Evolutionary conservation across 2,888 invertebrate genomes (phyloP).

Genomic region (Hedychridium roseum): DNA sequence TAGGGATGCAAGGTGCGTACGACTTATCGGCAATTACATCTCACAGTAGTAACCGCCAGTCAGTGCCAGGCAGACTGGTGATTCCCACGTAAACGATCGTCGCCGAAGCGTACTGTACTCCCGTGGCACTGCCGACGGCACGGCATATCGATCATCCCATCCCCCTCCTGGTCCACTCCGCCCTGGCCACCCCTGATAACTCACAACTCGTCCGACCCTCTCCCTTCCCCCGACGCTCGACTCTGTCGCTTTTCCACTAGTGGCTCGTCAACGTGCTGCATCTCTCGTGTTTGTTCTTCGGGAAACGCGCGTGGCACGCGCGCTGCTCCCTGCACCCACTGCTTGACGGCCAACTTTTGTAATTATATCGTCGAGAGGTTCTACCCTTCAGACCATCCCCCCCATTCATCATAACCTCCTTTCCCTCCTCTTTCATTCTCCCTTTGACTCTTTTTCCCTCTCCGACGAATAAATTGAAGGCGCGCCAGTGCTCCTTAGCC

Average conservation of each 20-base stretch:
- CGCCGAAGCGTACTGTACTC: constrained; percentile 14
- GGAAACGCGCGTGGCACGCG: constrained; percentile 26
- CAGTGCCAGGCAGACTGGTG: no score
- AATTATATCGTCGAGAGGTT: constrained; percentile 17
- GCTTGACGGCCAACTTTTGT: no score
- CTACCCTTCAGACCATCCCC: not conserved
- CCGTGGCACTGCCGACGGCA: constrained; percentile 27
- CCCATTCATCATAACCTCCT: not conserved
- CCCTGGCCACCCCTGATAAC: constrained; percentile 34
- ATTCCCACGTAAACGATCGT: no score
- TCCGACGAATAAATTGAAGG: not conserved
- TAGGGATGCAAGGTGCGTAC: no score
- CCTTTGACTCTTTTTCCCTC: not conserved
- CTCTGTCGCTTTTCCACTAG: constrained; percentile 3
- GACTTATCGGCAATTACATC: no score
- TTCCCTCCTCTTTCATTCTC: not conserved
- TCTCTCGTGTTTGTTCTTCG: constrained; percentile 24
- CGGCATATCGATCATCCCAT: constrained; percentile 34
- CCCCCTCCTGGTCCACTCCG: constrained; percentile 15
- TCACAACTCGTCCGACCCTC: constrained; percentile 26
- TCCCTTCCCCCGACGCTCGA: constrained; percentile 1
- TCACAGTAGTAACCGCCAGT: no score
- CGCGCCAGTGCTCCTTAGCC: not conserved
- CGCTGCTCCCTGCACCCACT: no score
- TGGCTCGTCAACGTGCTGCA: not conserved